These are phyloP conservation scores for Labeo calbasu DNA, from an alignment of 2,797 vertebrate genomes.

Conservation along the genomic window DNA sequence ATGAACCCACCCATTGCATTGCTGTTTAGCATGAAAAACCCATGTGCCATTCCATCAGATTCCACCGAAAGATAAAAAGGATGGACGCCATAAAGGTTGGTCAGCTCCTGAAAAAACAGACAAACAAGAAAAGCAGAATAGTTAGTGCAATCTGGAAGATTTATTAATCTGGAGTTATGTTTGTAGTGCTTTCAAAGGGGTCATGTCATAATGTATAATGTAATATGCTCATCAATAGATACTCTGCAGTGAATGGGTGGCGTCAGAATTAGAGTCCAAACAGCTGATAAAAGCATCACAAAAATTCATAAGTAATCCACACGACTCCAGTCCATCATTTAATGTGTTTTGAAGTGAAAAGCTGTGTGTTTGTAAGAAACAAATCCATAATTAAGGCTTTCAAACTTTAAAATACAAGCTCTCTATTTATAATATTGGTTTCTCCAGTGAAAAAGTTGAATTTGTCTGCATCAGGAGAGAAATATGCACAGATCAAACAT, in stretches of 20 bases:
- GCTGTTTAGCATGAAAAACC: conserved; percentile 91
- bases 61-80: conserved; percentile 90
- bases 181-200: not conserved
- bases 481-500: not conserved
- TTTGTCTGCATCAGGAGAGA: not conserved
- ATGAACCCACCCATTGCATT: conserved; percentile 73
- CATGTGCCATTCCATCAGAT: conserved; percentile 80
- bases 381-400: not conserved
- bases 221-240: not conserved
- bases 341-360: not conserved
- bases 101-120: conserved; percentile 74
- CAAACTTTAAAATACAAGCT: not conserved
- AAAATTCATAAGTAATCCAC: not conserved
- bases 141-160: not conserved
- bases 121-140: conserved; percentile 24
- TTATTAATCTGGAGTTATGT: not conserved
- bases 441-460: not conserved
- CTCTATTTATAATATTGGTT: not conserved
- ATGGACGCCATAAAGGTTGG: conserved; percentile 87
- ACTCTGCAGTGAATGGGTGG: not conserved
- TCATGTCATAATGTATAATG: not conserved
- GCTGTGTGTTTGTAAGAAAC: not conserved
- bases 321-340: not conserved
- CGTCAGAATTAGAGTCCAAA: not conserved
- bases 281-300: not conserved